Conservation (phyloP, 2,797 vertebrate genomes). For the Siniperca obscura region DNA sequence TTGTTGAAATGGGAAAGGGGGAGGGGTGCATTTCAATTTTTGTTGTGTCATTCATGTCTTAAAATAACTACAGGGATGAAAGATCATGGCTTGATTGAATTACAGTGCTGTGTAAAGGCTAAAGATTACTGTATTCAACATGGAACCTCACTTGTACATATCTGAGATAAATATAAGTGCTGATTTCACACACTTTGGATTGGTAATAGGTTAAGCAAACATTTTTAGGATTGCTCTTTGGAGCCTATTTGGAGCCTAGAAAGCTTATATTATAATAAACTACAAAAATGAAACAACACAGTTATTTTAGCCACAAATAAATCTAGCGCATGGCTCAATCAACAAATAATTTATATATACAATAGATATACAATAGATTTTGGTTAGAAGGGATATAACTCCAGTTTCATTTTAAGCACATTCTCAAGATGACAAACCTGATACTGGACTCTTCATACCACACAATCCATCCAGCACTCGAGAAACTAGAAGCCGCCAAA, state of each 20-base stretch:
- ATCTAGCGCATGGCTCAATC: constrained; percentile 9
- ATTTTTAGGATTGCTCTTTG: constrained; percentile 27
- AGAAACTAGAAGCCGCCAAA: constrained; percentile 57
- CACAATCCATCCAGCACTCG: constrained; percentile 32
- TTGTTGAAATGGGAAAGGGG: constrained; percentile 84
- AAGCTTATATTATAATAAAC: constrained; percentile 29
- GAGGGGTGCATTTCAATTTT: constrained; percentile 84
- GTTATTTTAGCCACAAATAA: constrained; percentile 11
- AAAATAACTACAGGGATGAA: constrained; percentile 87
- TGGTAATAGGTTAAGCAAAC: constrained; percentile 54
- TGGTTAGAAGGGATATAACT: not conserved
- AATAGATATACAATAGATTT: constrained; percentile 23
- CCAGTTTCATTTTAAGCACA: constrained; percentile 20
- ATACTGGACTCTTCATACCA: constrained; percentile 54
- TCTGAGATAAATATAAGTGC: constrained; percentile 61
- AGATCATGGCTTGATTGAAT: constrained; percentile 86
- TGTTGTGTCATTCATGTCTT: constrained; percentile 85
- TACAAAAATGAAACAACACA: constrained; percentile 18
- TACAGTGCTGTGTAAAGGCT: constrained; percentile 81
- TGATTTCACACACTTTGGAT: constrained; percentile 60
- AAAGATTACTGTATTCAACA: constrained; percentile 82
- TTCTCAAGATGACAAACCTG: constrained; percentile 63
- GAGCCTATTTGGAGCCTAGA: constrained; percentile 23
- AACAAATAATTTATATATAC: not conserved
- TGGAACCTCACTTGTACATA: constrained; percentile 71